phyloP scores from a whole-genome alignment of 2,113 vertebrate genomes.

The Meleagris gallopavo region DNA sequence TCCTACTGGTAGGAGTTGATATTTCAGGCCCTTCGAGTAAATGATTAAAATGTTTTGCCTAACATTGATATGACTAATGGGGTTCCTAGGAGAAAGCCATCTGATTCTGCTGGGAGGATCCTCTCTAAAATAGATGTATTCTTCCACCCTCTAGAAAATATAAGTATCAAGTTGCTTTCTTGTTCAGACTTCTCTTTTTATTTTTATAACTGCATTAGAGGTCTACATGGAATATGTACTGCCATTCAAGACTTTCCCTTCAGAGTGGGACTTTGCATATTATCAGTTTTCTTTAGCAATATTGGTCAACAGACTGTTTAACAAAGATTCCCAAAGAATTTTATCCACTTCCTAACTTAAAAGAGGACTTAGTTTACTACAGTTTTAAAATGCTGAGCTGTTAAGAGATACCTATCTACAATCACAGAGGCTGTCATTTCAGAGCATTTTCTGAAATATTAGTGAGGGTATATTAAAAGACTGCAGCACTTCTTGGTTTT shows the following conservation, averaged over 20 bases:
- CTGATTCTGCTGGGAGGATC: not conserved
- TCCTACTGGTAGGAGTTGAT: not conserved
- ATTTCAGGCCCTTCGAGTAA: constrained; percentile 1
- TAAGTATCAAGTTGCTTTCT: not conserved
- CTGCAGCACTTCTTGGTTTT: not conserved
- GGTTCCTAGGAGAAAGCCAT: not conserved
- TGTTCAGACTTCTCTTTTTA: not conserved
- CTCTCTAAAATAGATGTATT: not conserved
- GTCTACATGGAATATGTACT: not conserved
- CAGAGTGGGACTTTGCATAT: not conserved
- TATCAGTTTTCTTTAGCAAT: not conserved
- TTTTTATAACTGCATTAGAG: not conserved
- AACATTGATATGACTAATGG: fast-evolving
- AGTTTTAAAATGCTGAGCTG: not conserved
- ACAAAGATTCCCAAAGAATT: fast-evolving
- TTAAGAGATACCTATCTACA: not conserved
- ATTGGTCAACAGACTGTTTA: not conserved
- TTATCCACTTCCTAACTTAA: not conserved
- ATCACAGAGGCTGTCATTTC: not conserved
- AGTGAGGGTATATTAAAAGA: not conserved
- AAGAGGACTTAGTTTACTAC: not conserved
- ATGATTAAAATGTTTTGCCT: constrained; percentile 3
- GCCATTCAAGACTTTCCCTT: not conserved
- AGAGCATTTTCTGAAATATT: not conserved
- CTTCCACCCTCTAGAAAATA: not conserved